Evolutionary conservation across 2,797 vertebrate genomes (phyloP), one percentile per base, ranked within the genome.

Genomic region (Crocodylus rhombifer): DNA sequence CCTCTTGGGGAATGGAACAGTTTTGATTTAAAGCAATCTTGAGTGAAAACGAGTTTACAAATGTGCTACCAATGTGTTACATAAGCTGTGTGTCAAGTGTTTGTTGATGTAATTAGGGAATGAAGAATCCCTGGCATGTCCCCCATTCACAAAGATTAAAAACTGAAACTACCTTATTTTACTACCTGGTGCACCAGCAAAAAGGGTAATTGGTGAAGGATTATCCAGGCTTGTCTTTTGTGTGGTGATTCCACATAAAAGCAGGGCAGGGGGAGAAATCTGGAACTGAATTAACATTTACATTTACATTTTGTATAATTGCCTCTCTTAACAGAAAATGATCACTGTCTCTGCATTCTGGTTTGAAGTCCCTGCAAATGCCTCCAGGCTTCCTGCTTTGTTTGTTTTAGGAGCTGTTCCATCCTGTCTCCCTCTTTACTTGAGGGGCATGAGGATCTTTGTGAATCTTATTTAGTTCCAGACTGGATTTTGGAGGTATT

Each of bases 81-180:
- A 89, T 93, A 86, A 80, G 86, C 89, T 94, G 91, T 91, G 91
- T 91, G 81, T 90, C 92, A 89, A 81, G 55, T 62, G 20, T 23
- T 73, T 42, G 42, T 97, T 82, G 84, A 77, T 94, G 79, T 96
- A 97, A 95, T 96, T 96, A 96, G 94, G 95, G 93, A 93, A 91
- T 93, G 91, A 94, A 94, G 67, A 17, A 76, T 65, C 28, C 80
- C 80, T 88, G 76, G 80, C 94, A 91, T 84, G 88, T 80, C 90
- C 92, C 82, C 96, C 83, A 95, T 96, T 95, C 93, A 51, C 94
- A 90, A 75, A 94, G 82, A 91, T 97, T 95, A 95, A 92, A 88
- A 93, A 65, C 69, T 9, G 86, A 95, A 96, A 77, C 94, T 91
- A 95, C 64, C 89, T 93, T 86, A 84, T 96, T 96, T 94, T 86